A percentile compares a stretch with the other conserved stretches of the same genome.
Conservation (phyloP, 64 coral and sea anemone species). For the Porites lutea region DNA sequence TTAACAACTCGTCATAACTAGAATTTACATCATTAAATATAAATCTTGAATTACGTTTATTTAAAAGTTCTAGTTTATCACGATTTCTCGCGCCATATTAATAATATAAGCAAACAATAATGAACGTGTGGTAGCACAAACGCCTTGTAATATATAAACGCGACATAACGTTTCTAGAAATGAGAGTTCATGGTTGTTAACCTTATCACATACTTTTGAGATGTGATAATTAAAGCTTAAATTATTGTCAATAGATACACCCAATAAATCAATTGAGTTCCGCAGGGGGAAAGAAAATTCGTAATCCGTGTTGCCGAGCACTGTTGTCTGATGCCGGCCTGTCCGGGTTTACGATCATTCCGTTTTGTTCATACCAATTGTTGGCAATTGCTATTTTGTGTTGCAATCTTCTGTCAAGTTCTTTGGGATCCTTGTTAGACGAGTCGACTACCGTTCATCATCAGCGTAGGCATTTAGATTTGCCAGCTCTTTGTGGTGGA, state of each 20-base stretch:
- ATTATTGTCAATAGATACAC: conserved; percentile 31
- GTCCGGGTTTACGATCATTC: conserved; percentile 7
- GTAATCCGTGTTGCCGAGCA: conserved; percentile 21
- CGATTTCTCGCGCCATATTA: not conserved
- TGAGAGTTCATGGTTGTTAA: conserved; percentile 22
- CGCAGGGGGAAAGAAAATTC: conserved; percentile 6
- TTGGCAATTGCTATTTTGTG: not conserved
- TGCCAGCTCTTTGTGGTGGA: not conserved
- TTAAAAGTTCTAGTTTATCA: not conserved
- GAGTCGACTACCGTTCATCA: conserved; percentile 1
- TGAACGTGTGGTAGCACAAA: not conserved
- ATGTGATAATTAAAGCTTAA: conserved; percentile 22
- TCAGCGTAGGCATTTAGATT: conserved; percentile 27
- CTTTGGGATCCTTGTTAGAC: not conserved
- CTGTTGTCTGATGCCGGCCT: conserved; percentile 2
- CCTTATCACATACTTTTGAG: conserved; percentile 11
- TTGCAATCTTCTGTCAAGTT: not conserved
- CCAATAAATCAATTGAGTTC: conserved; percentile 7
- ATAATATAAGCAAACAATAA: not conserved
- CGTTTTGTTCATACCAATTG: conserved; percentile 8
- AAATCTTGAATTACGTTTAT: not conserved
- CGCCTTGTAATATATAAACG: too few relatives aligned
- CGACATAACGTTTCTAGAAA: not conserved
- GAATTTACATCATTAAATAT: not conserved
- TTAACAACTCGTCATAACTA: not conserved